phyloP scores from a whole-genome alignment of 1,140 invertebrate species.

The Aphidius ervi region DNA sequence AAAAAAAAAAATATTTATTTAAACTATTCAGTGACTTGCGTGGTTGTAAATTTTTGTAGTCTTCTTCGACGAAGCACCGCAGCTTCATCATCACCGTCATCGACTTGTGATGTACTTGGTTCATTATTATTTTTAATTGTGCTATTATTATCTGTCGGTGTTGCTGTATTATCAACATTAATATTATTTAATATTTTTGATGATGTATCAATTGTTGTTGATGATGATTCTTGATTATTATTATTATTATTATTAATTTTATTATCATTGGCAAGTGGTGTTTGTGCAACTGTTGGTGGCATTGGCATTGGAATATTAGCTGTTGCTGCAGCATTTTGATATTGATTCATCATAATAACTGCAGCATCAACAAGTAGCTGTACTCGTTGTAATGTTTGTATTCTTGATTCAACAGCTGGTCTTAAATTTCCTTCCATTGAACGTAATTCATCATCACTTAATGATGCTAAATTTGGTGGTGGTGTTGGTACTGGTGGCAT shows the following conservation, averaged over 20 bases:
- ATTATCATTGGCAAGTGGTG: not conserved
- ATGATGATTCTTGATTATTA: not conserved
- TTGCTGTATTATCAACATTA: slow-evolving; percentile 4
- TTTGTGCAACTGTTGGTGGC: slow-evolving; percentile 25
- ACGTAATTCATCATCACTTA: slow-evolving; percentile 79
- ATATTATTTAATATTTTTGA: slow-evolving; percentile 16
- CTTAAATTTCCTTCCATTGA: slow-evolving; percentile 85
- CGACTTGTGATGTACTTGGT: slow-evolving; percentile 23
- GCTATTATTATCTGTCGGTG: slow-evolving; percentile 11
- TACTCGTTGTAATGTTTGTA: slow-evolving; percentile 57
- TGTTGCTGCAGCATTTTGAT: slow-evolving; percentile 45
- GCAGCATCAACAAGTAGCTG: slow-evolving; percentile 48
- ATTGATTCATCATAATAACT: slow-evolving; percentile 51
- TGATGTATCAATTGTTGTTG: not conserved
- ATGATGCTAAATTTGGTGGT: slow-evolving; percentile 64
- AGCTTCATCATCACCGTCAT: slow-evolving; percentile 48
- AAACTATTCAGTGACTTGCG: too few species aligned
- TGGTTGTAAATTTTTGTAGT: slow-evolving; percentile 61
- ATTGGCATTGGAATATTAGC: slow-evolving; percentile 38
- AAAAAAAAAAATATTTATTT: too few species aligned
- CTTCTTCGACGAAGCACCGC: slow-evolving; percentile 61
- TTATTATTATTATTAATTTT: not conserved
- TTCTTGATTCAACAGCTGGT: slow-evolving; percentile 82
- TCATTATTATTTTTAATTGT: slow-evolving; percentile 25
- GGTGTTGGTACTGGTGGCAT: slow-evolving; percentile 72